Conservation (phyloP, 2,113 vertebrate species). For the Plestiodon gilberti region DNA sequence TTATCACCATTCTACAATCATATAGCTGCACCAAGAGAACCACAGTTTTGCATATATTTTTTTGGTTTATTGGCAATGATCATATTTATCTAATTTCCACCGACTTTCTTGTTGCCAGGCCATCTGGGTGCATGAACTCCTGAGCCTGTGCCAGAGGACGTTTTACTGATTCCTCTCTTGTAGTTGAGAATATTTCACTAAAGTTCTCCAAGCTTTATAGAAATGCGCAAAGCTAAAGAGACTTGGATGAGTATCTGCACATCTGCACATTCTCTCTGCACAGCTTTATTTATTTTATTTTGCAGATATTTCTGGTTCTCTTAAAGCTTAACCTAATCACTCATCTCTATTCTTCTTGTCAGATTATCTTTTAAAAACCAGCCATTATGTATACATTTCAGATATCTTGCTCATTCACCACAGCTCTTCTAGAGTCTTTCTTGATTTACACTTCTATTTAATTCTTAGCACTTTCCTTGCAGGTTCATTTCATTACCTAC, state of each 20-base stretch:
- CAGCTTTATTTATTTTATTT: neutral
- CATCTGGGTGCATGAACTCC: neutral
- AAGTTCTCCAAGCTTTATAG: neutral
- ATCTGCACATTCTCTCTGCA: neutral
- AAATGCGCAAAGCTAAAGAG: neutral
- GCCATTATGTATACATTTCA: neutral
- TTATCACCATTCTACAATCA: neutral
- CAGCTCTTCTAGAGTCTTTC: neutral
- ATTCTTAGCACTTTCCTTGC: neutral
- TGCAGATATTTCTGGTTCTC: neutral
- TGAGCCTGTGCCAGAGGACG: neutral
- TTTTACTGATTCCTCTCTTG: neutral
- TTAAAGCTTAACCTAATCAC: neutral
- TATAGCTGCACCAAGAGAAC: neutral
- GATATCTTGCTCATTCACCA: neutral
- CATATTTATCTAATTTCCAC: neutral
- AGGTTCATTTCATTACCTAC: neutral
- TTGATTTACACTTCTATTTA: neutral
- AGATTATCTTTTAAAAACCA: neutral
- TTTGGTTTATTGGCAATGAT: neutral
- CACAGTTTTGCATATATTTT: neutral
- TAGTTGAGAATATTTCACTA: neutral
- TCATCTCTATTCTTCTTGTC: neutral
- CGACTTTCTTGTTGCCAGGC: neutral
- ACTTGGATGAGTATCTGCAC: too few species aligned